These are phyloP conservation scores for Mus musculus DNA, from an alignment of 2,113 vertebrate species.

Conservation along the genomic window GRCm39 chr15:86619501-86620000, in stretches of 20 bases:
- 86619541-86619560: not conserved
- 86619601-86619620: not conserved
- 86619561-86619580: not conserved
- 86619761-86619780: not conserved
- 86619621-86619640: fast-evolving
- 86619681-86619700: fast-evolving
- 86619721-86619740: not conserved
- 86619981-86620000: not conserved
- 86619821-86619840: not conserved
- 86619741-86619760: not conserved
- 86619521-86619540: not conserved
- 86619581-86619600: too few species aligned
- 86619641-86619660: not conserved
- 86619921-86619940: too few species aligned
- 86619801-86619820: too few species aligned
- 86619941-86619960: not conserved
- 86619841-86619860: fast-evolving
- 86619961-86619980: not conserved
- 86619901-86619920: not conserved
- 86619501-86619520: not conserved
- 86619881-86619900: not conserved
- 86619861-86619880: too few species aligned
- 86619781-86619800: not conserved
- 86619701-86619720: not conserved
- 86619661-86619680: not conserved